Conservation (phyloP, 2,113 vertebrate genomes). For the Elephantulus edwardii region DNA sequence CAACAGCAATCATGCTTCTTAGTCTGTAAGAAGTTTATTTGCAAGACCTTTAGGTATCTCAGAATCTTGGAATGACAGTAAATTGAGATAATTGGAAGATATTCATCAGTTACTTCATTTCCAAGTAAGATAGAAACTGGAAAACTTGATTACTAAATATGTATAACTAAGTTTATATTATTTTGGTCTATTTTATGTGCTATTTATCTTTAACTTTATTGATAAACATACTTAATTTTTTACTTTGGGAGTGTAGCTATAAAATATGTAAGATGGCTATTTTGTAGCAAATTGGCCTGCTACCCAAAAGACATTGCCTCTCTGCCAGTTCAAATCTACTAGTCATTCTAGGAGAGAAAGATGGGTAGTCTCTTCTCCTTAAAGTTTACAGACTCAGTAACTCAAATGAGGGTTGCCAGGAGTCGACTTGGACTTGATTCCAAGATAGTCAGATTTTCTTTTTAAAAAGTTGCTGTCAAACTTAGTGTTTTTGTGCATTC, state of each 20-base stretch:
- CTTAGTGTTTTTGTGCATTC: background rate
- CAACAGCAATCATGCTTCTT: background rate
- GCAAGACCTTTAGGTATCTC: constrained; percentile 2
- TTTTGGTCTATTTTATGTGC: constrained; percentile 1
- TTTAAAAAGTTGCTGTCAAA: too few relatives aligned
- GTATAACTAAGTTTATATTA: background rate
- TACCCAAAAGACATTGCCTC: too few relatives aligned
- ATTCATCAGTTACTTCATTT: constrained; percentile 4
- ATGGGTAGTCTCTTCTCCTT: too few relatives aligned
- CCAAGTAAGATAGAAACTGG: background rate
- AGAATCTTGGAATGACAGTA: background rate
- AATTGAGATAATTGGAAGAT: background rate
- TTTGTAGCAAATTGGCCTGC: too few relatives aligned
- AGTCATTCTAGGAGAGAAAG: too few relatives aligned
- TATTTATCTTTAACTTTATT: background rate
- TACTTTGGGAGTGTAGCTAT: background rate
- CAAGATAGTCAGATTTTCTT: too few relatives aligned
- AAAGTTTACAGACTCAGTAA: too few relatives aligned
- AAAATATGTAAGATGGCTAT: too few relatives aligned
- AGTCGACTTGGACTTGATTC: too few relatives aligned
- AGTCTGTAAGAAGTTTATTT: constrained; percentile 22
- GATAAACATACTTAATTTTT: background rate
- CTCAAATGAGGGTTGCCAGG: too few relatives aligned
- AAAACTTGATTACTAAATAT: background rate
- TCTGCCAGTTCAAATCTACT: too few relatives aligned